Percentiles rank a stretch among this genome's conserved stretches.
Conservation (phyloP, 1,140 invertebrate genomes). For the Belonocnema kinseyi region DNA sequence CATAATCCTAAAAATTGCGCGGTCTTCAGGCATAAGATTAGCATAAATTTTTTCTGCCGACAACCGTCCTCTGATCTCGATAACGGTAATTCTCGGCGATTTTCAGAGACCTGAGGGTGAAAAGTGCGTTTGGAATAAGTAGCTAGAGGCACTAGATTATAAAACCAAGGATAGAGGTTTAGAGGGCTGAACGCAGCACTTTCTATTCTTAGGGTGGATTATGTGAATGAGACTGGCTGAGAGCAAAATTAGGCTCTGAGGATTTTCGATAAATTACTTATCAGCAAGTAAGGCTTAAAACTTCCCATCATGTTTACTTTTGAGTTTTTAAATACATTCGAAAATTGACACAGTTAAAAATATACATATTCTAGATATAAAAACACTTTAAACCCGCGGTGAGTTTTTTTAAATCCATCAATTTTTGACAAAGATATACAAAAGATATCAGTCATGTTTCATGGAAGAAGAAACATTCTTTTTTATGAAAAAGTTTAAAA, state of each 20-base stretch:
- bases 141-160: constrained; percentile 19
- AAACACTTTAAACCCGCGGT: too few species aligned
- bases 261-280: background rate
- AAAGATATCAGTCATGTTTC: too few species aligned
- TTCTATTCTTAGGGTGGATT: background rate
- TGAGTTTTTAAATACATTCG: background rate
- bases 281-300: background rate
- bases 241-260: constrained; percentile 15
- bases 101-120: constrained; percentile 12
- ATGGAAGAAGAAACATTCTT: too few species aligned
- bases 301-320: background rate
- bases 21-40: background rate
- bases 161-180: background rate
- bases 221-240: constrained; percentile 15
- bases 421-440: background rate
- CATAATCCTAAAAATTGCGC: background rate
- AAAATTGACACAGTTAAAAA: too few species aligned
- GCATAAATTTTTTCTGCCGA: background rate
- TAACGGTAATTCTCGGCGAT: constrained; percentile 1
- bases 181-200: constrained; percentile 20
- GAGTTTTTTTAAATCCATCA: too few species aligned
- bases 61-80: constrained; percentile 20
- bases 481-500: too few species aligned
- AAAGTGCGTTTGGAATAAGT: constrained; percentile 12
- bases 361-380: too few species aligned